These are phyloP conservation scores for Malthinus flaveolus DNA, from an alignment of 2,888 invertebrate genomes.

Conservation along the genomic window DNA sequence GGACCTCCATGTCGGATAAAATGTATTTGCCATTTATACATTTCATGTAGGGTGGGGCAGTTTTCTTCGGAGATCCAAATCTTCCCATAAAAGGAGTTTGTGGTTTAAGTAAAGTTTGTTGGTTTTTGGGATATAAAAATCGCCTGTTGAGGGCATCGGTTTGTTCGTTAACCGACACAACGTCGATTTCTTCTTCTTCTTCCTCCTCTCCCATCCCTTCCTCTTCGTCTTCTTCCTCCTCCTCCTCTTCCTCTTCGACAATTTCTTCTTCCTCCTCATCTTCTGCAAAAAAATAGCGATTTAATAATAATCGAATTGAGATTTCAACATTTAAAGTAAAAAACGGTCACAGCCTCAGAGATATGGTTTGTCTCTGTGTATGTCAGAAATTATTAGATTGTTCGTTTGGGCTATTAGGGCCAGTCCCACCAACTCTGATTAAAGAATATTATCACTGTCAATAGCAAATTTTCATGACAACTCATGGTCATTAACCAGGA, in stretches of 20 bases:
- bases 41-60: neutral
- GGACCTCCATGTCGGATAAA: neutral
- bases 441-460: too few species aligned
- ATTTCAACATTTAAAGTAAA: too few species aligned
- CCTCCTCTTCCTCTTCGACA: neutral
- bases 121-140: neutral
- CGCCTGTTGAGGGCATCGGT: constrained; percentile 31
- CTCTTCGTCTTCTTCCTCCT: neutral
- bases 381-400: too few species aligned
- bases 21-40: constrained; percentile 3
- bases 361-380: too few species aligned
- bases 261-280: neutral
- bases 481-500: too few species aligned
- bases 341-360: too few species aligned
- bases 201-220: neutral
- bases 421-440: too few species aligned
- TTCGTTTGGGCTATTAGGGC: too few species aligned
- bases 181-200: constrained; percentile 82
- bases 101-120: too few species aligned
- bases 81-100: too few species aligned
- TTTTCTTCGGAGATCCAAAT: neutral
- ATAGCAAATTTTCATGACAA: too few species aligned
- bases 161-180: constrained; percentile 70
- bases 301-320: too few species aligned
- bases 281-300: neutral